These are phyloP conservation scores for Apodemia mormo DNA, from an alignment of 2,888 invertebrate species.

Conservation along the genomic window DNA sequence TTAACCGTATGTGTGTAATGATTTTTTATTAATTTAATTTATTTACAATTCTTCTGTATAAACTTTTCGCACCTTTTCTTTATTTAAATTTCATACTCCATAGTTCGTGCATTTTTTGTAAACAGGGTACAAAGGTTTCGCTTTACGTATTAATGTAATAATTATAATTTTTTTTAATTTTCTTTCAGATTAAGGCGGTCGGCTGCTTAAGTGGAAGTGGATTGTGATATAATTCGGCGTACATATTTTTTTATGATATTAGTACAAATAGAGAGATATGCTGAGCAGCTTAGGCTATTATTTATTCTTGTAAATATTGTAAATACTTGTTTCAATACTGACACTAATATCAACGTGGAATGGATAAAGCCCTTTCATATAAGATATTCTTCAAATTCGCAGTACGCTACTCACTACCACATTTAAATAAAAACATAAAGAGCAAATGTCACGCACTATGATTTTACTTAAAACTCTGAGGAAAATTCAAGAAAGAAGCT, in stretches of 20 bases:
- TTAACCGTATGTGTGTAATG: too few relatives aligned
- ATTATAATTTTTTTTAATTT: constrained; percentile 24
- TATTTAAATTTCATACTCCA: too few relatives aligned
- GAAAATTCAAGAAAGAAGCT: too few relatives aligned
- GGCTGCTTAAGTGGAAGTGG: constrained; percentile 64
- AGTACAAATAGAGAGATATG: constrained; percentile 72
- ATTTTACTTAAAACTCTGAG: not conserved
- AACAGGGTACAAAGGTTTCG: too few relatives aligned
- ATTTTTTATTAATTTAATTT: too few relatives aligned
- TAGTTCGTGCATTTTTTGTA: too few relatives aligned
- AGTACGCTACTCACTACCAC: not conserved
- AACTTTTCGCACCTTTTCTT: too few relatives aligned
- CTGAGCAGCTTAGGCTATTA: constrained; percentile 50
- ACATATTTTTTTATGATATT: constrained; percentile 79
- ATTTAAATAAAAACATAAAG: not conserved
- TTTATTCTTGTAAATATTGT: constrained; percentile 60
- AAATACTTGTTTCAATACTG: constrained; percentile 53
- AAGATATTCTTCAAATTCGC: not conserved
- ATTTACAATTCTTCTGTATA: too few relatives aligned
- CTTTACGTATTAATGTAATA: too few relatives aligned
- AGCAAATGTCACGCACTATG: not conserved
- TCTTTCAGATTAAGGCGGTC: constrained; percentile 72
- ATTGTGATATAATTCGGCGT: constrained; percentile 78
- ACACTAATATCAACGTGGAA: not conserved
- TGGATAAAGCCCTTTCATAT: not conserved